Evolutionary conservation across 1,140 invertebrate species (phyloP), one percentile per base, ranked within the genome.

Genomic region (Hesperophylax magnus): DNA sequence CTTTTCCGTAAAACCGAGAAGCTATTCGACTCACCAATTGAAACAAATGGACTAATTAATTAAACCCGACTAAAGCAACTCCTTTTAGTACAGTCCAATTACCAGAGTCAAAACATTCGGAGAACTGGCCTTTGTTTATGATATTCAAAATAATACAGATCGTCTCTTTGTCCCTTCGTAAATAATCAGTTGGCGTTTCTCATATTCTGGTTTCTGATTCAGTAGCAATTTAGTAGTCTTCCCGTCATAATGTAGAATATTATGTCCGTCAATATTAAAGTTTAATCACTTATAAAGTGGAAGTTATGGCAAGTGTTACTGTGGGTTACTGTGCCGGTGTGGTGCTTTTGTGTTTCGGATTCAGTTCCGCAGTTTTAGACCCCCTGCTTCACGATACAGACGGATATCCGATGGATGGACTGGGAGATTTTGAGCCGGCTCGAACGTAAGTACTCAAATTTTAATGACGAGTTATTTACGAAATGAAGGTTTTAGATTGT

Each of bases 341-440:
- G 20, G 47, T 78, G 15, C 22, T 78, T 54, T 56, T 78, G 20
- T 56, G 63, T 69, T 20, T 22, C 8, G 18, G 60, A 1, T 24
- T 54, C 6, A 15, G 77, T 34, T 65, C 63, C 7, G 34, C 67
- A 18, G 54, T 69, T 18, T 27, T 61, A 15, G 79, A 83, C 24
- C 63, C 74, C 17, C 67, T 58, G 15, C 7, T 22, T 0, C 20
- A 17, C 20, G 24, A 74, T 5, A 76, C 22, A 17, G 54, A 81
- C 24, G 77, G 77, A 22, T 79, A 72, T 60, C 63, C 81, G 15
- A n/a, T 82, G 22, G 81, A 84, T 53, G 61, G 74, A 22, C 67
- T 84, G 54, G 80, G 81, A 39, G 78, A 82, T 47, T 80, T 82
- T 20, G 75, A 81, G 76, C 77, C 81, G 34, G 81, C 81, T 14